Base-by-base conservation (phyloP, 2,797 vertebrate genomes). In the Dallia pectoralis region DNA sequence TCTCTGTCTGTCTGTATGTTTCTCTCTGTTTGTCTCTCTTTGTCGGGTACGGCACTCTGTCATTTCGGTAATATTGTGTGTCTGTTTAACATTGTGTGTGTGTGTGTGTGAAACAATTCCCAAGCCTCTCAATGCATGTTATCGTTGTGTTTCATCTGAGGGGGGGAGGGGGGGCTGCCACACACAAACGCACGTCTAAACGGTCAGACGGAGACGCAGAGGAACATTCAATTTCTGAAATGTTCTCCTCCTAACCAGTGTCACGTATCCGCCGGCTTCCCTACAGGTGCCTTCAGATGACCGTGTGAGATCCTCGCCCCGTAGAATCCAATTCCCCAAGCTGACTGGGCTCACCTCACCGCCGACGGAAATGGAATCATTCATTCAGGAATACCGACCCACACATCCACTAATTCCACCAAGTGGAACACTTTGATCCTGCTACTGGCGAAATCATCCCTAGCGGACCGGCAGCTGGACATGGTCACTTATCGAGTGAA, bases 51-150 rank as follows among this genome's bases (percentile, higher is more conserved):
- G 71, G 71, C 63, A 0, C 81, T 79, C 85, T 86, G 80, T 86
- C 76, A 78, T 59, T 88, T 81, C 78, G 77, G 78, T 87, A 85
- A 86, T 81, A 85, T 67, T 78, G 82, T 83, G 84, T 83, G 83
- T 83, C 83, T 83, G 83, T 86, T 89, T 83, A 87, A 82, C 81
- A 76, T 81, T 82, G 82, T 81, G 82, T 51, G 67, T 85, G 77
- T 82, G 82, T 81, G 82, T 51, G 67, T 85, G 77, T 78, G 67
- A 82, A 83, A 84, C 83, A 86, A 91, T 87, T 89, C 89, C 86
- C 88, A 87, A 89, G 84, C 83, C 89, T 90, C 86, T 84, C 83
- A 84, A 87, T 87, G 86, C 83, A 81, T 87, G 87, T 88, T 86
- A 88, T 87, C 82, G 81, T 78, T 84, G 72, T 79, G 80, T 81